phyloP scores from a whole-genome alignment of 2,113 vertebrate genomes.

The Bos indicus region DNA sequence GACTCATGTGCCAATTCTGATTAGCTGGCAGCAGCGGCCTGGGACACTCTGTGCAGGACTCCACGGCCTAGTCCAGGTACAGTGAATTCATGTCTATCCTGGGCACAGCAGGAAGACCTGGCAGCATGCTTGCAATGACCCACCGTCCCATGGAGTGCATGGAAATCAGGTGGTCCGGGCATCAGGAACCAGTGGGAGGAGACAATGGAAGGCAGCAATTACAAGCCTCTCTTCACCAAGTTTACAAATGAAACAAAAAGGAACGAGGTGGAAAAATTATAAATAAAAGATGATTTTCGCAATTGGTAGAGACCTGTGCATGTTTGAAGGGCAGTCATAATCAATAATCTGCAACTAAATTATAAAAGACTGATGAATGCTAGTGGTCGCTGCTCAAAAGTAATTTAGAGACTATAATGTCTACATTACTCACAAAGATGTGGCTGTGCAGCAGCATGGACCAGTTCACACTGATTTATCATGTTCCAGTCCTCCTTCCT shows the following conservation, averaged over 20 bases:
- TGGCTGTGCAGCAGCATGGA: background rate
- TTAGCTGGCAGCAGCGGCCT: background rate
- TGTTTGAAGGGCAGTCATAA: conserved; percentile 11
- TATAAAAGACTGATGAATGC: background rate
- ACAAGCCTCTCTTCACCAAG: background rate
- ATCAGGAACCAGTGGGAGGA: background rate
- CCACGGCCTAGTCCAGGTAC: background rate
- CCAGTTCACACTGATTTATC: background rate
- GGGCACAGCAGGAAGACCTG: background rate
- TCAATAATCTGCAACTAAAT: background rate
- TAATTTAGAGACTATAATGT: background rate
- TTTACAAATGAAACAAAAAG: conserved; percentile 29
- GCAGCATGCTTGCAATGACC: background rate
- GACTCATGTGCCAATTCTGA: background rate
- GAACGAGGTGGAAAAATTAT: background rate
- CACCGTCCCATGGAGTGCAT: background rate
- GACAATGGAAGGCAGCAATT: background rate
- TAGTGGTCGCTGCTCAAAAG: conserved; percentile 14
- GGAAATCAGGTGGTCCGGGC: background rate
- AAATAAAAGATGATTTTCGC: conserved; percentile 26
- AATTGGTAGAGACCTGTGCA: background rate
- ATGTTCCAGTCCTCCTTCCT: background rate
- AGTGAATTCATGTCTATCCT: background rate
- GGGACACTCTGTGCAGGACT: background rate
- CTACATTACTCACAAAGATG: background rate